phyloP scores from a whole-genome alignment of 1,140 invertebrate species.

The Atopsyche davidsoni region DNA sequence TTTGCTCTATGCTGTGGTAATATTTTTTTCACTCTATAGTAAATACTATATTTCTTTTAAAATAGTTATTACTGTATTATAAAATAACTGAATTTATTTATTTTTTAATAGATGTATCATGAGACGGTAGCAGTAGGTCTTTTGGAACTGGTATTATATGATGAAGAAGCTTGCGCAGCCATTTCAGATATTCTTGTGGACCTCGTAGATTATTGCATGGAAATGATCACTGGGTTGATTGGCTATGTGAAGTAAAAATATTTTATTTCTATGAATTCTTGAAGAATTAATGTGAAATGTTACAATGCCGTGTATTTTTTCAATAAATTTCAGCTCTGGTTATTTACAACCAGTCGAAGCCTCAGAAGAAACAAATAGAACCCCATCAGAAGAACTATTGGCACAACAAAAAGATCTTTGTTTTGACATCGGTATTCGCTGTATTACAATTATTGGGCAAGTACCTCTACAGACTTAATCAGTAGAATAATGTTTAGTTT shows the following conservation, averaged over 20 bases:
- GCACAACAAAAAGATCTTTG: slow-evolving; percentile 58
- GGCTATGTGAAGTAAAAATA: slow-evolving; percentile 42
- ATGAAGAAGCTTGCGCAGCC: slow-evolving; percentile 62
- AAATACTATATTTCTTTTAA: neutral
- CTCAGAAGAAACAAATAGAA: slow-evolving; percentile 41
- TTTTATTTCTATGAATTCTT: slow-evolving; percentile 13
- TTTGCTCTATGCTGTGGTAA: slow-evolving; percentile 61
- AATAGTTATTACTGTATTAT: neutral
- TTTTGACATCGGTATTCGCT: slow-evolving; percentile 66
- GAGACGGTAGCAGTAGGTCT: slow-evolving; percentile 63
- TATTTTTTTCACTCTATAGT: neutral
- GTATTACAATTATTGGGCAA: slow-evolving; percentile 63
- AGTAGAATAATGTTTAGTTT: too few relatives aligned
- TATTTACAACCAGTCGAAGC: slow-evolving; percentile 34
- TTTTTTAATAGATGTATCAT: slow-evolving; percentile 51
- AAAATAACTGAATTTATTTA: neutral
- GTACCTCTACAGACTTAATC: slow-evolving; percentile 2
- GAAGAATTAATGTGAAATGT: neutral
- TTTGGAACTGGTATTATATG: slow-evolving; percentile 68
- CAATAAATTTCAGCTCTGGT: slow-evolving; percentile 33
- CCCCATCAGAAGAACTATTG: slow-evolving; percentile 53
- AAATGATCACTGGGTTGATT: slow-evolving; percentile 51
- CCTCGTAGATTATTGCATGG: slow-evolving; percentile 66
- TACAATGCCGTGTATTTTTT: neutral
- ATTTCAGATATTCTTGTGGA: slow-evolving; percentile 64